A percentile compares a stretch with the other conserved stretches of the same genome.
phyloP scores from a whole-genome alignment of 2,113 vertebrate genomes.

The Oncorhynchus clarkii region DNA sequence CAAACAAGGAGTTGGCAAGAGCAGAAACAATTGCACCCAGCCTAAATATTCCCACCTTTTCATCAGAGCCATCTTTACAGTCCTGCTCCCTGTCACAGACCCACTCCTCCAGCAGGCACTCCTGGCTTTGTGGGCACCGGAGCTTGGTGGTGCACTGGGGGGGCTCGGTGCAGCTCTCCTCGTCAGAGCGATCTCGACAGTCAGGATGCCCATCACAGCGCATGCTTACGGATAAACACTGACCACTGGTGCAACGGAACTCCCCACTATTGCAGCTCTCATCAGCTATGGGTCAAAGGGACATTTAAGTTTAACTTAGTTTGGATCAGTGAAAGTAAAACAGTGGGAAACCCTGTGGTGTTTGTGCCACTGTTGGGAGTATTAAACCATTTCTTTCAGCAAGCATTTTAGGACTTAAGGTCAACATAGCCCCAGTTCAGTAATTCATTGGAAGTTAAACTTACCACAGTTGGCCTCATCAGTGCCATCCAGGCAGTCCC shows the following conservation, averaged over 20 bases:
- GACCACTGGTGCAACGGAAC: slow-evolving; percentile 79
- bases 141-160: slow-evolving; percentile 71
- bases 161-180: slow-evolving; percentile 70
- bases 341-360: no score
- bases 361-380: no score
- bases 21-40: no score
- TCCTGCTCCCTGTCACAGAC: slow-evolving; percentile 81
- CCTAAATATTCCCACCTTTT: slow-evolving; percentile 74
- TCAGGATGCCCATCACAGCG: slow-evolving; percentile 81
- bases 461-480: slow-evolving; percentile 82
- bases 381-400: no score
- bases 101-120: slow-evolving; percentile 84
- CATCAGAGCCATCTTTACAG: slow-evolving; percentile 84
- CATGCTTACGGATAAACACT: slow-evolving; percentile 77
- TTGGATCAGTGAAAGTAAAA: no score
- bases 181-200: slow-evolving; percentile 84
- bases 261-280: slow-evolving; percentile 63
- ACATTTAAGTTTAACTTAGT: no score
- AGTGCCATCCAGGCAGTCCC: slow-evolving; percentile 76
- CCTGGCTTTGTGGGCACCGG: slow-evolving; percentile 71
- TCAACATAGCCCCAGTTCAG: no score
- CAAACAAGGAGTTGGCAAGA: no score
- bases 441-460: slow-evolving; percentile 20
- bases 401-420: no score
- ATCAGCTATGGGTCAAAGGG: slow-evolving; percentile 40